phyloP scores from a whole-genome alignment of 1,140 invertebrate species.

The Cherax quadricarinatus region DNA sequence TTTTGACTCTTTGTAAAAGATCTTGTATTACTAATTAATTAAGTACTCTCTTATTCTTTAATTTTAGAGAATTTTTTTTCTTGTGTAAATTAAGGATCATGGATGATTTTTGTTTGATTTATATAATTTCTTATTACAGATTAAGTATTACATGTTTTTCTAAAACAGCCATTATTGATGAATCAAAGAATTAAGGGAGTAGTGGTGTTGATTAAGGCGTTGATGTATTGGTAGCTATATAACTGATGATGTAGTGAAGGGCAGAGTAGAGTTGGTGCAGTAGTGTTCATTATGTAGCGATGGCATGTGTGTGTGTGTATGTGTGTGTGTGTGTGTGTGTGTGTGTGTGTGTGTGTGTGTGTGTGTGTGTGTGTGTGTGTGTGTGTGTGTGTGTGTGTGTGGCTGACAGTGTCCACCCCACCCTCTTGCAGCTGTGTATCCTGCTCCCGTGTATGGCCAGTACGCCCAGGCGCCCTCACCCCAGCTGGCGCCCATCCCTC shows the following conservation, averaged over 20 bases:
- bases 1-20: neutral
- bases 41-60: constrained; percentile 5
- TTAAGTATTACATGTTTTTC: neutral
- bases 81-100: neutral
- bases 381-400: constrained; percentile 61
- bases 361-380: constrained; percentile 19
- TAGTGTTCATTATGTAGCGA: constrained; percentile 48
- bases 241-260: constrained; percentile 1
- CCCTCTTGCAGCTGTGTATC: constrained; percentile 72
- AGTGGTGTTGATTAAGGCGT: constrained; percentile 11
- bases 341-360: constrained; percentile 66
- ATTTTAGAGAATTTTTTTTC: neutral
- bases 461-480: constrained; percentile 96
- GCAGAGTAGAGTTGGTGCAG: constrained; percentile 49
- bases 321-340: constrained; percentile 37
- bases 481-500: constrained; percentile 91
- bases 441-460: constrained; percentile 94
- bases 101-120: neutral
- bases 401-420: constrained; percentile 66
- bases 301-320: constrained; percentile 38
- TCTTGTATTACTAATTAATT: neutral
- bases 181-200: neutral
- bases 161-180: neutral
- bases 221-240: constrained; percentile 24
- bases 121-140: neutral